These are phyloP conservation scores for Aelia acuminata DNA, from an alignment of 2,888 invertebrate genomes.

Conservation along the genomic window DNA sequence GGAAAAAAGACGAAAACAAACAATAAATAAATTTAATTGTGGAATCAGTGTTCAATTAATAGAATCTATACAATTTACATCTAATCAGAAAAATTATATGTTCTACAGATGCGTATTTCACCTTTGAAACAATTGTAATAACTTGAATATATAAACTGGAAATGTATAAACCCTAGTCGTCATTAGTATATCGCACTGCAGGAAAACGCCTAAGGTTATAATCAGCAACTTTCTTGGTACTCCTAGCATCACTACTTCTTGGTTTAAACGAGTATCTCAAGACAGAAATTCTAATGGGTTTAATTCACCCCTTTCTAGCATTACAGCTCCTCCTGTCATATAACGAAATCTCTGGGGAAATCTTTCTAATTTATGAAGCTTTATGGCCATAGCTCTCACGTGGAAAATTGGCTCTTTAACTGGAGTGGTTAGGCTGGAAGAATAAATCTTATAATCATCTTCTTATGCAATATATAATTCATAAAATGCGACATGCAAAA, in stretches of 20 bases:
- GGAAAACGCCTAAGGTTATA: not conserved
- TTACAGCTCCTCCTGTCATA: not conserved
- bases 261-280: not conserved
- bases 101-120: no score
- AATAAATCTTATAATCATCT: not conserved
- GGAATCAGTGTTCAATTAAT: no score
- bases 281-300: not conserved
- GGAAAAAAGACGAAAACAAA: no score
- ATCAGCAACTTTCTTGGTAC: not conserved
- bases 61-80: no score
- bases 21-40: no score
- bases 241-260: not conserved
- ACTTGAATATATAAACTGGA: no score
- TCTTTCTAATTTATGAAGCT: constrained; percentile 8
- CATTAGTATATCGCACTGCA: not conserved
- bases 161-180: no score
- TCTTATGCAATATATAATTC: not conserved
- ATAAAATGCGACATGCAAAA: not conserved
- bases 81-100: no score
- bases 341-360: not conserved
- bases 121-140: no score
- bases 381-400: not conserved
- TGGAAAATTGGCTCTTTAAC: constrained; percentile 2
- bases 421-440: not conserved
- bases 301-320: not conserved